Evolutionary conservation across 2,113 vertebrate species (phyloP).

Genomic region (Xenotilapia leptura): DNA sequence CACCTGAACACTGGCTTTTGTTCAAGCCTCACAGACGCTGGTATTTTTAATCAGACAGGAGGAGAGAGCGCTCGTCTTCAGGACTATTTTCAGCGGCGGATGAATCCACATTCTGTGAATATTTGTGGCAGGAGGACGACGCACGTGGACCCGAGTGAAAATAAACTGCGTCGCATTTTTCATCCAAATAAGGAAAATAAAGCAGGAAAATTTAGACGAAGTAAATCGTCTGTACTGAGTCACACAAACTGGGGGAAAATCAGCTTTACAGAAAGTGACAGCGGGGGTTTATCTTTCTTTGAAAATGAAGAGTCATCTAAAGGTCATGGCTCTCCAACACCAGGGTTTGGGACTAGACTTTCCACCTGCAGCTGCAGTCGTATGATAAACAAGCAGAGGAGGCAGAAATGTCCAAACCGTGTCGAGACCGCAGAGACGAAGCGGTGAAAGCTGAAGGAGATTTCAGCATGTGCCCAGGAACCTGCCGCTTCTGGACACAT

Average conservation of each 20-base stretch:
- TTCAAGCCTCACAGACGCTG: neutral
- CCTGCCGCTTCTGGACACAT: neutral
- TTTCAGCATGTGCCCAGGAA: accelerated
- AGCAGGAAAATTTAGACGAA: neutral
- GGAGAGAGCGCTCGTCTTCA: neutral
- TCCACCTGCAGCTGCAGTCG: neutral
- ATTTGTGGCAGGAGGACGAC: neutral
- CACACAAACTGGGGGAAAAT: neutral
- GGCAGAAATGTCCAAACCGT: neutral
- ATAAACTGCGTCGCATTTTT: neutral
- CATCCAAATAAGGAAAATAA: neutral
- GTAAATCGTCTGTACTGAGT: neutral
- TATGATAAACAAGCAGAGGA: neutral
- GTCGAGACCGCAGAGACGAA: neutral
- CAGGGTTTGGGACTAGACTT: neutral
- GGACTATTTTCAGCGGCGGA: neutral
- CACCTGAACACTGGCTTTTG: neutral
- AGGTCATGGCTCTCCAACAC: neutral
- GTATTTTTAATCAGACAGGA: neutral
- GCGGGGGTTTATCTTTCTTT: neutral
- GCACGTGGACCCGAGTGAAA: accelerated
- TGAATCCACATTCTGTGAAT: neutral
- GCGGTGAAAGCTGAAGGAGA: neutral
- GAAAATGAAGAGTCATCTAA: neutral
- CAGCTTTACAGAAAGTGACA: neutral